Base-by-base conservation (phyloP, 2,113 vertebrate genomes). In the Aspiorhynchus laticeps region DNA sequence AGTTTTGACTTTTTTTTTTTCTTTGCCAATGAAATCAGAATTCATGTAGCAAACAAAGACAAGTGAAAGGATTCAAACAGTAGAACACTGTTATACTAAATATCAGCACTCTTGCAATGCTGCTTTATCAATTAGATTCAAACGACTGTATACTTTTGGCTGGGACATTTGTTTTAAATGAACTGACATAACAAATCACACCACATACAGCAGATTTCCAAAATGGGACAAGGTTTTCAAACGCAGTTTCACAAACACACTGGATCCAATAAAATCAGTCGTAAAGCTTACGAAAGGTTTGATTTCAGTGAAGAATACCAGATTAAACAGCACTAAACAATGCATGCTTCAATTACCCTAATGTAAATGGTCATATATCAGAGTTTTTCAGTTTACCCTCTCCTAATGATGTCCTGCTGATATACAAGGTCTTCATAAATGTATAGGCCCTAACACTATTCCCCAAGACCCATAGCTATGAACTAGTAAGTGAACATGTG, bases 401-500 rank as follows among this genome's bases (percentile, higher is more conserved):
- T 48, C 26, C 80, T 48, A 65, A 73, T 56, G 82, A 71, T 33
- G 46, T 56, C 46, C 21, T 41, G 33, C 10, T 46, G 43, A 69
- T 51, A 67, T 69, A 82, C 8, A 69, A 69, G 59, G 26, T 26
- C 56, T 10, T n/a, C 41, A 53, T 71, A 11, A 71, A 83, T 8
- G 61, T 69, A 43, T 5, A 51, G 12, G 26, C 17, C 26, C 59
- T 65, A 46, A 43, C 5, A 19, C 61, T 7, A 21, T 67, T 82
- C 36, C 41, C 14, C n/a, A 36, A 81, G 31, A 10, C 36, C 56
- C 56, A 77, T 38, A 61, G 11, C 10, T 80, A 21, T 61, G 14
- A 24, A 67, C 26, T 33, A 15, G 67, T 74, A 43, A 79, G 78
- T 82, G 59, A 73, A 79, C 56, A 56, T n/a, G 73, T 74, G 65